These are phyloP conservation scores for Trichacis sp. DNA, from an alignment of 2,888 invertebrate genomes.

Conservation along the genomic window DNA sequence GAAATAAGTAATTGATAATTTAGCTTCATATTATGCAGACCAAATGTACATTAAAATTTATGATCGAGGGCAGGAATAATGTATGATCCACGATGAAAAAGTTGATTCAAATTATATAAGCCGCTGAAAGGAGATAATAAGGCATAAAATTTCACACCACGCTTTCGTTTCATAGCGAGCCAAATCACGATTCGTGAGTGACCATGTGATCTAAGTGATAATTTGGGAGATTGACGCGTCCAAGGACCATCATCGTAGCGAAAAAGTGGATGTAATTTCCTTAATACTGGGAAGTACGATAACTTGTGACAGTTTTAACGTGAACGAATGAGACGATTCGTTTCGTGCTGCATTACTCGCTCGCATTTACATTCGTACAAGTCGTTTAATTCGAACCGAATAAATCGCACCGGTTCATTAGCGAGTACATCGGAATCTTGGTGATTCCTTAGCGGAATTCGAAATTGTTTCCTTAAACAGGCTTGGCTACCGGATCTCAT, in stretches of 20 bases:
- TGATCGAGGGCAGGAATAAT: not conserved
- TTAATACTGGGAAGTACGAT: no score
- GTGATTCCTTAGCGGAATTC: not conserved
- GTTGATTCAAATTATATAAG: slow-evolving; percentile 2
- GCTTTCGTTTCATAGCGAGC: not conserved
- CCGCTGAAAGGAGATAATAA: not conserved
- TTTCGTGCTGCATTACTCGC: no score
- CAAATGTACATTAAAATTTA: slow-evolving; percentile 3
- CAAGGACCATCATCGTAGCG: no score
- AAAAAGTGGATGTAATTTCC: no score
- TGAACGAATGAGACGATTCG: no score
- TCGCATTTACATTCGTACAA: not conserved
- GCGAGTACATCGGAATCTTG: not conserved
- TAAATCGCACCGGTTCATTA: not conserved
- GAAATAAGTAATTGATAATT: not conserved
- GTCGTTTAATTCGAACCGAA: not conserved
- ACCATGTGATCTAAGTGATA: not conserved
- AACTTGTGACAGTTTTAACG: no score
- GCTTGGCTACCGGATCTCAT: slow-evolving; percentile 4
- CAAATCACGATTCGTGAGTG: not conserved
- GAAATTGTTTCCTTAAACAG: not conserved
- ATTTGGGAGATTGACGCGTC: not conserved
- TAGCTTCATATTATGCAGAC: slow-evolving; percentile 6
- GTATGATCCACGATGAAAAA: not conserved
- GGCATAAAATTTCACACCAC: not conserved